Conservation (phyloP, 2,797 vertebrate species). For the Periophthalmus magnuspinnatus region DNA sequence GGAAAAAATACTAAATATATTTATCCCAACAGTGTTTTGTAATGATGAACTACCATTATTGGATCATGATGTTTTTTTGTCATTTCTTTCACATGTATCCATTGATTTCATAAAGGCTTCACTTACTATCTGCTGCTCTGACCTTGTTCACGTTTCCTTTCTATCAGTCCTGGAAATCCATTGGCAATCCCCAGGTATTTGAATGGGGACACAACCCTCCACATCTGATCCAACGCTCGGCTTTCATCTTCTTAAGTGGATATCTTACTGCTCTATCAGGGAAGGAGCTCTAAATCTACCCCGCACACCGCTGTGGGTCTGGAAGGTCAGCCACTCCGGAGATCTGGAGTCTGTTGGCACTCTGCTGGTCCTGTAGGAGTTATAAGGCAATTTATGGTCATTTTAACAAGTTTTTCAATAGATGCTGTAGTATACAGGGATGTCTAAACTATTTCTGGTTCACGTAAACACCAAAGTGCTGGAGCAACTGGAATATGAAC, state of each 20-base stretch:
- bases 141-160: conserved; percentile 1
- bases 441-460: conserved; percentile 7
- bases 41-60: too few relatives aligned
- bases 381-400: conserved; percentile 17
- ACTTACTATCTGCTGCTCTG: conserved; percentile 3
- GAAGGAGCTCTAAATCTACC: conserved; percentile 48
- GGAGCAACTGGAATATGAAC: background rate
- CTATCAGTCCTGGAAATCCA: conserved; percentile 15
- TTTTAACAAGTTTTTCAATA: background rate
- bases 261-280: conserved; percentile 56
- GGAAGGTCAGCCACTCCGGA: conserved; percentile 47
- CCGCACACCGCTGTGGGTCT: conserved; percentile 22
- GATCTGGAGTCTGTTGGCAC: conserved; percentile 30
- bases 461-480: background rate
- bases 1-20: background rate
- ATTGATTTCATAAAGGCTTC: background rate
- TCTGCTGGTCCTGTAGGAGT: conserved; percentile 20
- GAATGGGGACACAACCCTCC: conserved; percentile 28
- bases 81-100: background rate
- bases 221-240: conserved; percentile 51
- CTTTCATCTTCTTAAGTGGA: conserved; percentile 60
- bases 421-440: background rate
- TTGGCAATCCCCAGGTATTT: conserved; percentile 21
- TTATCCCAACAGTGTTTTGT: too few relatives aligned
- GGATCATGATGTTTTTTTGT: background rate